Evolutionary conservation across 2,113 vertebrate species (phyloP).

Genomic region (Odobenus rosmarus): DNA sequence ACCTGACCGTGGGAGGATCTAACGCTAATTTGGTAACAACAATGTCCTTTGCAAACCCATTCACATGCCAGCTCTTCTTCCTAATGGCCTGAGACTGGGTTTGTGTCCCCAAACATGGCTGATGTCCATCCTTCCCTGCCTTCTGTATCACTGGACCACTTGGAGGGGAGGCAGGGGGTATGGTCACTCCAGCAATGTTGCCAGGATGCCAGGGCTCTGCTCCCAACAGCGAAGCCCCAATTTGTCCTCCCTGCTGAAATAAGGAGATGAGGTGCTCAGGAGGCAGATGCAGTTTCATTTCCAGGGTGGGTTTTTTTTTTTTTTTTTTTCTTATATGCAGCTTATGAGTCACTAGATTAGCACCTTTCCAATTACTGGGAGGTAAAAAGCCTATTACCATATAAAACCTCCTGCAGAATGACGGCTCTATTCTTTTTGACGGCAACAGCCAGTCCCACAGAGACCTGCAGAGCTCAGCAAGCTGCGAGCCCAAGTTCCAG

Average conservation of each 20-base stretch:
- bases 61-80: not conserved
- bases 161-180: not conserved
- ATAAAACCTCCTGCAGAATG: slow-evolving; percentile 62
- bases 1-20: not conserved
- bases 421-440: slow-evolving; percentile 72
- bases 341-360: slow-evolving; percentile 81
- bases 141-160: not conserved
- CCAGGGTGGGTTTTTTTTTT: slow-evolving; percentile 30
- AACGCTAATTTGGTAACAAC: not conserved
- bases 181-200: not conserved
- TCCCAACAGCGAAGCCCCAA: not conserved
- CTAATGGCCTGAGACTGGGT: not conserved
- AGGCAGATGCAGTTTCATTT: slow-evolving; percentile 72
- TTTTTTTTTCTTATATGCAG: slow-evolving; percentile 57
- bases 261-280: slow-evolving; percentile 60
- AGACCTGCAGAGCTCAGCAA: slow-evolving; percentile 59
- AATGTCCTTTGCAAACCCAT: not conserved
- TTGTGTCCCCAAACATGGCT: not conserved
- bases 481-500: not conserved
- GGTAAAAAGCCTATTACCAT: slow-evolving; percentile 53
- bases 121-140: not conserved
- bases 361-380: slow-evolving; percentile 75
- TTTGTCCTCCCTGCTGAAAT: slow-evolving; percentile 2
- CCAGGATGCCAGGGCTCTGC: not conserved
- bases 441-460: slow-evolving; percentile 45